Percentiles rank a stretch among this genome's conserved stretches.
Conservation (phyloP, 2,888 invertebrate genomes). For the Hydriomena furcata region DNA sequence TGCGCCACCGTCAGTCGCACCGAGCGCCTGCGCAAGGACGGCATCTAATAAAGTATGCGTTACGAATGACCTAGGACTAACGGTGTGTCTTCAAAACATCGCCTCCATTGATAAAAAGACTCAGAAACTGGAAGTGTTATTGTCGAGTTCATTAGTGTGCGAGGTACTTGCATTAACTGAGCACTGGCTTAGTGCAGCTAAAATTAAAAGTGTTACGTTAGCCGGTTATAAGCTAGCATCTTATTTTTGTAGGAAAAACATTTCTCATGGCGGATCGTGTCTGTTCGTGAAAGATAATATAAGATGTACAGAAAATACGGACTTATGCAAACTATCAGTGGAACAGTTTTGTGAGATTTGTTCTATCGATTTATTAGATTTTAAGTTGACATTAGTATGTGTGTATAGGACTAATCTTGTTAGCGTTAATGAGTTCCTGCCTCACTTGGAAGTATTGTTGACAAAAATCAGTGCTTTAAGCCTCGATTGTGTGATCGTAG, state of each 20-base stretch:
- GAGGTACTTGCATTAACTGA: slow-evolving; percentile 7
- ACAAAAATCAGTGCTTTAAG: too few species aligned
- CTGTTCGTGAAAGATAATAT: not conserved
- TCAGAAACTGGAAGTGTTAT: not conserved
- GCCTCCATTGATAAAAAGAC: slow-evolving; percentile 6
- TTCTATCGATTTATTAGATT: slow-evolving; percentile 6
- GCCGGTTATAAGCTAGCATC: not conserved
- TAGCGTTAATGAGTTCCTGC: too few species aligned
- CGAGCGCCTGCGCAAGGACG: too few species aligned
- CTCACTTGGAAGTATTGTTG: too few species aligned
- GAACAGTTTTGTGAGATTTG: slow-evolving; percentile 4
- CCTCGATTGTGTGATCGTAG: too few species aligned
- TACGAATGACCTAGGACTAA: not conserved
- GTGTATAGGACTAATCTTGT: slow-evolving; percentile 9
- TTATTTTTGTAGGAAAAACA: slow-evolving; percentile 2
- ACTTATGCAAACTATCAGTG: not conserved
- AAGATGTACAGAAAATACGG: not conserved
- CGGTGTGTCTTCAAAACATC: slow-evolving; percentile 8
- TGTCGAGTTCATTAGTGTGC: not conserved
- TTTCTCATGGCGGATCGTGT: slow-evolving; percentile 6
- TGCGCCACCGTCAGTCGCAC: not conserved
- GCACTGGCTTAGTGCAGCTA: not conserved
- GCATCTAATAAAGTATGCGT: not conserved
- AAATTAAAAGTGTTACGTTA: not conserved
- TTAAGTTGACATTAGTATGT: slow-evolving; percentile 5